Evolutionary conservation across 2,888 invertebrate species (phyloP).

Genomic region (Rhyacophila evoluta): DNA sequence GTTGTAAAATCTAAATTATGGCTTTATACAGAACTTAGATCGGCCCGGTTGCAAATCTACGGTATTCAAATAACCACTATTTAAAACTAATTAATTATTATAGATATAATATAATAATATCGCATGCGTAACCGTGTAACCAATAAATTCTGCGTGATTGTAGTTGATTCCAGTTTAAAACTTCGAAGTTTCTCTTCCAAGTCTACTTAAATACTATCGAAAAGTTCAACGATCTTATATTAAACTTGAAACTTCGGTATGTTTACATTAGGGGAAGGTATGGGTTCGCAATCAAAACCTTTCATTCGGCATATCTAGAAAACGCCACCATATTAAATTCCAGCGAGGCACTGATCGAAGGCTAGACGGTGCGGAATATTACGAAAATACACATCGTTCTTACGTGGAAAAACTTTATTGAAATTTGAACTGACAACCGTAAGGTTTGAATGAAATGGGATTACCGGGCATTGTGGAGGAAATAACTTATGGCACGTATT

Average conservation of each 20-base stretch:
- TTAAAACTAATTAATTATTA: no score
- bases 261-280: neutral
- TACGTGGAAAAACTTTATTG: neutral
- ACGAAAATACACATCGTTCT: neutral
- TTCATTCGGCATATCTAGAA: neutral
- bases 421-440: neutral
- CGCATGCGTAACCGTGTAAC: no score
- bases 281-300: neutral
- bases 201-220: no score
- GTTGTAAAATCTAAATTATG: no score
- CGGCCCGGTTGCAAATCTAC: no score
- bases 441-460: neutral
- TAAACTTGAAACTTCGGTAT: neutral
- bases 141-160: no score
- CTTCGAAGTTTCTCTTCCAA: no score
- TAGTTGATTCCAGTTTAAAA: no score
- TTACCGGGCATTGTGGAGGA: neutral
- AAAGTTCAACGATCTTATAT: neutral
- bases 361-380: neutral
- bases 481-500: slow-evolving; percentile 7
- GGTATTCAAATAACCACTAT: no score
- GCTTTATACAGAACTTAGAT: no score
- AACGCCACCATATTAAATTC: slow-evolving; percentile 6
- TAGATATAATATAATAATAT: no score
- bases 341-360: neutral